Evolutionary conservation across 2,888 invertebrate genomes (phyloP).

Genomic region (Periphyllus acericola): DNA sequence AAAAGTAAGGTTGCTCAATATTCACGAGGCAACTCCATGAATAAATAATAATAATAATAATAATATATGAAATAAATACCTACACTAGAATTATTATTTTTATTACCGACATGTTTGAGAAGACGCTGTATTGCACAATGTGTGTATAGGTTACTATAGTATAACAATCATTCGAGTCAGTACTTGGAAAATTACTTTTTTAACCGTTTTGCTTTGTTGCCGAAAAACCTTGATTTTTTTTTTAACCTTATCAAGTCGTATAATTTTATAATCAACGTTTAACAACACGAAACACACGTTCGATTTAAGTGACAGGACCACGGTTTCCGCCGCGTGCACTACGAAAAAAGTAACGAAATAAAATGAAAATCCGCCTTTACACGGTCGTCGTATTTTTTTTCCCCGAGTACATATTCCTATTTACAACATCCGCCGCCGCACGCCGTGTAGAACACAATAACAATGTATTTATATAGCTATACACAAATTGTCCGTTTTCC

Average conservation of each 20-base stretch:
- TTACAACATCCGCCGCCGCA: slow-evolving; percentile 28
- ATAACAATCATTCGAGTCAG: neutral
- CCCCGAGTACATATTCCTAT: neutral
- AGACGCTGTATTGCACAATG: neutral
- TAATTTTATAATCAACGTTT: slow-evolving; percentile 35
- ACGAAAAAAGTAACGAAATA: neutral
- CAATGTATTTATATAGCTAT: neutral
- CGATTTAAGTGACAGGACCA: slow-evolving; percentile 14
- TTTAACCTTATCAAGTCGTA: neutral
- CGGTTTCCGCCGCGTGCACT: neutral
- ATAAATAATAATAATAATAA: neutral
- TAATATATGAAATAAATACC: neutral
- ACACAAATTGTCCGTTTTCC: slow-evolving; percentile 21
- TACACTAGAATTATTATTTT: neutral
- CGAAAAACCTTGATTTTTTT: slow-evolving; percentile 33
- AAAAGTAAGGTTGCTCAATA: neutral
- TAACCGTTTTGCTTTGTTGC: slow-evolving; percentile 17
- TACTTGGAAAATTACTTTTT: neutral
- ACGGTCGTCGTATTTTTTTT: neutral
- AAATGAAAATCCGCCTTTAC: slow-evolving; percentile 15
- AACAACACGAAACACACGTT: slow-evolving; percentile 2
- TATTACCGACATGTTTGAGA: neutral
- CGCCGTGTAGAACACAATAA: neutral
- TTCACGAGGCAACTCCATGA: neutral
- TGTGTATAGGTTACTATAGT: neutral